phyloP scores from a whole-genome alignment of 23 tunicate species.

The Botrylloides violaceus region DNA sequence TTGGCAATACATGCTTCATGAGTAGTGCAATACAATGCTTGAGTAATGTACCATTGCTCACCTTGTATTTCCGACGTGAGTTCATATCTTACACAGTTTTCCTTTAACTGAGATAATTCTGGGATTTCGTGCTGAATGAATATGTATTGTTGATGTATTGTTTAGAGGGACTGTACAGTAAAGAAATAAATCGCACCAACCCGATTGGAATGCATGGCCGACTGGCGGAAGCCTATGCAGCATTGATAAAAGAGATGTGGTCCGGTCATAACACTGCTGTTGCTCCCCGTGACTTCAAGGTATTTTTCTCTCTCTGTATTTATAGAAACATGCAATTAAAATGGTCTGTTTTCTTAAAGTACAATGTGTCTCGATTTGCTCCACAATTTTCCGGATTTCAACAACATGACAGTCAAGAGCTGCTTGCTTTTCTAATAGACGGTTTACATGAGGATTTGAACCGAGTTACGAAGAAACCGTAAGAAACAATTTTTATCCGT shows the following conservation, averaged over 20 bases:
- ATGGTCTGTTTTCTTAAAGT: constrained; percentile 22
- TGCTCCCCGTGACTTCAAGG: constrained; percentile 93
- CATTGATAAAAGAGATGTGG: constrained; percentile 63
- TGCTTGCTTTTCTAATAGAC: constrained; percentile 71
- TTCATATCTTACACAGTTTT: background rate
- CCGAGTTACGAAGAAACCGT: constrained; percentile 77
- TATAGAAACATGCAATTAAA: background rate
- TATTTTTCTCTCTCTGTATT: background rate
- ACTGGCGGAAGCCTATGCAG: constrained; percentile 67
- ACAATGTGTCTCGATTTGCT: constrained; percentile 66
- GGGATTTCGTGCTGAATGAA: background rate
- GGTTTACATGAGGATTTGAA: constrained; percentile 93
- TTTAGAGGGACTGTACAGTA: constrained; percentile 34
- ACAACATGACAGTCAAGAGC: constrained; percentile 94
- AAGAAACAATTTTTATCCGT: too few relatives aligned
- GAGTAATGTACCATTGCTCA: constrained; percentile 68
- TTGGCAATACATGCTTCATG: constrained; percentile 88
- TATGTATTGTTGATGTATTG: background rate
- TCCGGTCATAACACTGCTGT: constrained; percentile 59
- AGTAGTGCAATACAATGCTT: constrained; percentile 74
- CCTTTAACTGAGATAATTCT: too few relatives aligned
- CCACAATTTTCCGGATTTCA: constrained; percentile 91
- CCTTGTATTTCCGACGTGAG: constrained; percentile 50
- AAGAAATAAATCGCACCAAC: constrained; percentile 58
- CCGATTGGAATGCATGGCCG: constrained; percentile 88